phyloP scores from a whole-genome alignment of 2,797 vertebrate genomes.

The Spea hammondii region DNA sequence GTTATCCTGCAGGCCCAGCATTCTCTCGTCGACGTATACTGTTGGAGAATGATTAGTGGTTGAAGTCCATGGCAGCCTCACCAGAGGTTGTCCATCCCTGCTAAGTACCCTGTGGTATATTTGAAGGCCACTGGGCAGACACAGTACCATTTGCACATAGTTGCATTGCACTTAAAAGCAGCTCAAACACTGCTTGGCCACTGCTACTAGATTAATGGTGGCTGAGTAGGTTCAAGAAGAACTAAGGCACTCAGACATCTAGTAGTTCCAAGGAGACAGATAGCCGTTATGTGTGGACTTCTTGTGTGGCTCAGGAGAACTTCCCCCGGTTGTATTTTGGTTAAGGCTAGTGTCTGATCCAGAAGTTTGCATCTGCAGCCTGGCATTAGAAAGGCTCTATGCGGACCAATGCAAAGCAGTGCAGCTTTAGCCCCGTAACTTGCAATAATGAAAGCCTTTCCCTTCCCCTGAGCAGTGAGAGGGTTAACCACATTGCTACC shows the following conservation, averaged over 20 bases:
- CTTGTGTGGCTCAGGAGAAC: conserved; percentile 11
- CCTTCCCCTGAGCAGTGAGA: conserved; percentile 21
- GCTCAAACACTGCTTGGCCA: conserved; percentile 19
- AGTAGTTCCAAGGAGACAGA: conserved; percentile 30
- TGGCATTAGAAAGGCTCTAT: conserved; percentile 14
- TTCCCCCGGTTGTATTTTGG: conserved; percentile 24
- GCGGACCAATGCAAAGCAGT: conserved; percentile 5
- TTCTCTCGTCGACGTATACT: not conserved
- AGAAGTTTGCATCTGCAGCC: conserved; percentile 27
- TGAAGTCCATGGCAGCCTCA: conserved; percentile 1
- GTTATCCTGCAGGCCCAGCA: not conserved
- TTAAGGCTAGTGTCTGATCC: conserved; percentile 14
- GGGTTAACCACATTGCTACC: conserved; percentile 2
- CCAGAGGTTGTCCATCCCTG: not conserved
- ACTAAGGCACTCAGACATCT: conserved; percentile 52
- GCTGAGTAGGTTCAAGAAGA: conserved; percentile 42
- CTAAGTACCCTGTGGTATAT: not conserved
- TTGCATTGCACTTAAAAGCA: conserved; percentile 17
- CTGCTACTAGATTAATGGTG: conserved; percentile 41
- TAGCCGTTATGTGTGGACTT: conserved; percentile 26
- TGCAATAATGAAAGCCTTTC: not conserved
- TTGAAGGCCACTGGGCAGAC: conserved; percentile 7
- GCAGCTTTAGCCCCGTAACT: not conserved
- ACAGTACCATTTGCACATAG: conserved; percentile 9
- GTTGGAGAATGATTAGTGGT: not conserved